Percentiles rank a stretch among this genome's conserved stretches.
These are phyloP conservation scores for Noctua janthe DNA, from an alignment of 2,888 invertebrate genomes.

Conservation along the genomic window DNA sequence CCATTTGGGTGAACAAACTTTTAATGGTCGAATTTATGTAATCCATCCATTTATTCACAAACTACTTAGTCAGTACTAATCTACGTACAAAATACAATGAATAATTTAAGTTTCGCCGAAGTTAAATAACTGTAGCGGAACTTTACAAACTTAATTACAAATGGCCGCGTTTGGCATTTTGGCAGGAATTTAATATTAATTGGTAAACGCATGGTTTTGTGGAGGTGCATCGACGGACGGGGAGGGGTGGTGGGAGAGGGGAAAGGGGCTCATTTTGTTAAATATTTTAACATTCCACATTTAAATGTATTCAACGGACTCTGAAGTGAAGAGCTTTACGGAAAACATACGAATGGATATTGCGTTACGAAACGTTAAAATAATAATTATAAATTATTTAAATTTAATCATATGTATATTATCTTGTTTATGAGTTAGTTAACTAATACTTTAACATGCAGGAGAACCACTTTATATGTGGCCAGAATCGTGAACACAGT, in stretches of 20 bases:
- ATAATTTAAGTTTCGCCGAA: constrained; percentile 57
- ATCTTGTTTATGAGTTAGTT: not conserved
- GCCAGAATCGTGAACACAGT: not conserved
- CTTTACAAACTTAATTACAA: constrained; percentile 44
- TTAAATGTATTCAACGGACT: constrained; percentile 47
- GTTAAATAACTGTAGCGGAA: constrained; percentile 40
- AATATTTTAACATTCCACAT: constrained; percentile 29
- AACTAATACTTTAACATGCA: not conserved
- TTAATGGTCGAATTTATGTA: constrained; percentile 57
- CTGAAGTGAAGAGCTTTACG: constrained; percentile 24
- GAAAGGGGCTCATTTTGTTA: not conserved
- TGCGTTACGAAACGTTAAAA: constrained; percentile 9
- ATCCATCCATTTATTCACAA: constrained; percentile 55
- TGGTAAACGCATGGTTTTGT: constrained; percentile 21
- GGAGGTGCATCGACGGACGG: constrained; percentile 32
- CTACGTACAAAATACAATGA: constrained; percentile 56
- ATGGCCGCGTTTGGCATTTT: constrained; percentile 38
- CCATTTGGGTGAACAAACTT: constrained; percentile 50
- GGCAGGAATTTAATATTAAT: constrained; percentile 47
- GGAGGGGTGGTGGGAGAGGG: not conserved
- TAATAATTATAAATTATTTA: not conserved
- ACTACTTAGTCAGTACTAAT: constrained; percentile 59
- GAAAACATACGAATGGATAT: constrained; percentile 24
- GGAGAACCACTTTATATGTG: not conserved
- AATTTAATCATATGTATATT: not conserved